These are phyloP conservation scores for Apogon hyalosoma DNA, from an alignment of 2,797 vertebrate genomes.

Conservation along the genomic window DNA sequence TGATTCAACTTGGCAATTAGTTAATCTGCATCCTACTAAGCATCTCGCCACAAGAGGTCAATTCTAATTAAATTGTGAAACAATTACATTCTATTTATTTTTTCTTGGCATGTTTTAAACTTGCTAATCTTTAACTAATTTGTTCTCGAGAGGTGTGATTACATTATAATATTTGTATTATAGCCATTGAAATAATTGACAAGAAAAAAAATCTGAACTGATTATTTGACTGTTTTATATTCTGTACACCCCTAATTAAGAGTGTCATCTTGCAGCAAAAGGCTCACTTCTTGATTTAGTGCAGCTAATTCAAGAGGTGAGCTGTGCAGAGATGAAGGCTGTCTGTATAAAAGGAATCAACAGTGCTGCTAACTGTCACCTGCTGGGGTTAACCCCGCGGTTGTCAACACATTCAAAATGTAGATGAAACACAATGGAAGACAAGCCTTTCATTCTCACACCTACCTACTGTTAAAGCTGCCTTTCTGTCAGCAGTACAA, in stretches of 20 bases:
- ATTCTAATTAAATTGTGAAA: conserved; percentile 34
- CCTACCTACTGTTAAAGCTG: conserved; percentile 65
- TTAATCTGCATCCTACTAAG: conserved; percentile 40
- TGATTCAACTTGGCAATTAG: conserved; percentile 34
- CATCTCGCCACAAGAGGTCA: conserved; percentile 34
- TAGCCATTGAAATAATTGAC: conserved; percentile 2
- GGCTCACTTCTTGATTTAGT: conserved; percentile 61
- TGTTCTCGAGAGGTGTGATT: conserved; percentile 8
- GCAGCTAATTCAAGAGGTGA: conserved; percentile 47
- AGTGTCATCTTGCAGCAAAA: conserved; percentile 60
- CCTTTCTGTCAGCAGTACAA: conserved; percentile 70
- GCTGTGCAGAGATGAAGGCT: conserved; percentile 60
- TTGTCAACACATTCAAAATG: conserved; percentile 69
- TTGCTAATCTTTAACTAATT: conserved; percentile 7
- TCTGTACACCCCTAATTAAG: conserved; percentile 51
- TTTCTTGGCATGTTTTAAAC: neutral
- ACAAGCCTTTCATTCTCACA: conserved; percentile 76
- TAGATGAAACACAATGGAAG: conserved; percentile 77
- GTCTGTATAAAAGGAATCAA: conserved; percentile 67
- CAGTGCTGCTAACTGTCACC: conserved; percentile 75
- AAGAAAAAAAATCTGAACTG: conserved; percentile 15
- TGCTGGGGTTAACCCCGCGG: conserved; percentile 74
- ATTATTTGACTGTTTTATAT: conserved; percentile 57
- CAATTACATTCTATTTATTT: neutral
- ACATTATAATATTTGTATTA: conserved; percentile 2